Percentiles rank a stretch among this genome's conserved stretches.
phyloP scores from a whole-genome alignment of 2,888 invertebrate genomes.

The Hipparchia semele region DNA sequence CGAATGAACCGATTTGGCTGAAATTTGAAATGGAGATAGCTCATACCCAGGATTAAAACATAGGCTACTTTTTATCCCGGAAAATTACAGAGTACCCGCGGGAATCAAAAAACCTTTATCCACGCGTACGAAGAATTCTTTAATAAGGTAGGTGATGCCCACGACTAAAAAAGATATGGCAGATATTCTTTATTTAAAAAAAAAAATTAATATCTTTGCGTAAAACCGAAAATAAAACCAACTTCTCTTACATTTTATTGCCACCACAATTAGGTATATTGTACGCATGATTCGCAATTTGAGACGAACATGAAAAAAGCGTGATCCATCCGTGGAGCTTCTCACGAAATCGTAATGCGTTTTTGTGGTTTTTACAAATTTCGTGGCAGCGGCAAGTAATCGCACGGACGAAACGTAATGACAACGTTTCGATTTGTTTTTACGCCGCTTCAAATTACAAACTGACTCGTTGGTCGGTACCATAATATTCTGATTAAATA shows the following conservation, averaged over 20 bases:
- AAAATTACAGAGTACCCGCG: too few species aligned
- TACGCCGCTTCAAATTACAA: not conserved
- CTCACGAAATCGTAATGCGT: constrained; percentile 37
- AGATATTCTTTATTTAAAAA: too few species aligned
- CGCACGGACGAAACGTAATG: constrained; percentile 25
- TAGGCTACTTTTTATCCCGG: too few species aligned
- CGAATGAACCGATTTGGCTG: too few species aligned
- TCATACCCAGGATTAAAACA: too few species aligned
- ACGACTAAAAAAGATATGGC: too few species aligned
- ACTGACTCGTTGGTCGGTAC: constrained; percentile 22
- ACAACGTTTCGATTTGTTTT: constrained; percentile 10
- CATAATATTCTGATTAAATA: too few species aligned
- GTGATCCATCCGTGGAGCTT: constrained; percentile 22
- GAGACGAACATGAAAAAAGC: constrained; percentile 17
- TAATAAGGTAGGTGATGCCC: too few species aligned
- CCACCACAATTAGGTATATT: constrained; percentile 2
- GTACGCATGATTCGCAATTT: constrained; percentile 24
- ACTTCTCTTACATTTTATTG: not conserved
- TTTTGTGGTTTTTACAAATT: constrained; percentile 36
- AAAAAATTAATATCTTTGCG: too few species aligned
- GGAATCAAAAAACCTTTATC: too few species aligned
- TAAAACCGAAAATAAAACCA: not conserved
- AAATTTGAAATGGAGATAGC: too few species aligned
- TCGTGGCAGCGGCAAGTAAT: constrained; percentile 23
- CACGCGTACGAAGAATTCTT: not conserved